Percentiles rank a stretch among this genome's conserved stretches.
These are phyloP conservation scores for Microcebus jonahi DNA, from an alignment of 2,113 vertebrate species.

Conservation along the genomic window DNA sequence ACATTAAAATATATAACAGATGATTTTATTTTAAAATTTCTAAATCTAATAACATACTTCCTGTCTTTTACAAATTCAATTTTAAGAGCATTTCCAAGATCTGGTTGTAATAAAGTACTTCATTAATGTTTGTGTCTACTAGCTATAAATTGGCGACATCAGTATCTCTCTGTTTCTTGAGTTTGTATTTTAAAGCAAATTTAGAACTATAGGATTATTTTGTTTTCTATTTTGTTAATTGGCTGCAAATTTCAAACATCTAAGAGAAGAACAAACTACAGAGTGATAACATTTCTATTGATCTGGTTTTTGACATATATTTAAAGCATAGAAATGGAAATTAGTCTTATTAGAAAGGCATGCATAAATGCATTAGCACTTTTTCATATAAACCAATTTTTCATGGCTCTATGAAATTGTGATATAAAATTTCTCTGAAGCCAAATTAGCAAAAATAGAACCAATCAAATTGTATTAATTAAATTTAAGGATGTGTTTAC, in stretches of 20 bases:
- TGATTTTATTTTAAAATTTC: slow-evolving; percentile 57
- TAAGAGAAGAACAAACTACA: slow-evolving; percentile 47
- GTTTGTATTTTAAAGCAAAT: slow-evolving; percentile 73
- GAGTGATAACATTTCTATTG: slow-evolving; percentile 62
- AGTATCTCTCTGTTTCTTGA: neutral
- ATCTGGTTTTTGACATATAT: slow-evolving; percentile 66
- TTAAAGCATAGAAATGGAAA: slow-evolving; percentile 77
- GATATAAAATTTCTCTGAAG: slow-evolving; percentile 31
- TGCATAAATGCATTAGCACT: slow-evolving; percentile 65
- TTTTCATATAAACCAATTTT: slow-evolving; percentile 39
- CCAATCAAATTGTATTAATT: neutral
- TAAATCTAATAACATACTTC: slow-evolving; percentile 61
- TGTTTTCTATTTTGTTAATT: slow-evolving; percentile 63
- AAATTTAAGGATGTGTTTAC: neutral
- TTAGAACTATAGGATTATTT: slow-evolving; percentile 48
- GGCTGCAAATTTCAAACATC: slow-evolving; percentile 39
- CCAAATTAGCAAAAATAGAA: slow-evolving; percentile 52
- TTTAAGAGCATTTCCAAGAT: slow-evolving; percentile 61
- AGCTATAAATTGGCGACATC: neutral
- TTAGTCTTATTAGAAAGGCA: slow-evolving; percentile 70
- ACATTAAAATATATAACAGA: slow-evolving; percentile 34
- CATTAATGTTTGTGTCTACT: slow-evolving; percentile 47
- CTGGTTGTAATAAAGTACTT: slow-evolving; percentile 54
- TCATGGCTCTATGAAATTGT: neutral
- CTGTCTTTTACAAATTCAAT: slow-evolving; percentile 63